phyloP scores from a whole-genome alignment of 2,113 vertebrate species.

The Megatriorchis doriae region DNA sequence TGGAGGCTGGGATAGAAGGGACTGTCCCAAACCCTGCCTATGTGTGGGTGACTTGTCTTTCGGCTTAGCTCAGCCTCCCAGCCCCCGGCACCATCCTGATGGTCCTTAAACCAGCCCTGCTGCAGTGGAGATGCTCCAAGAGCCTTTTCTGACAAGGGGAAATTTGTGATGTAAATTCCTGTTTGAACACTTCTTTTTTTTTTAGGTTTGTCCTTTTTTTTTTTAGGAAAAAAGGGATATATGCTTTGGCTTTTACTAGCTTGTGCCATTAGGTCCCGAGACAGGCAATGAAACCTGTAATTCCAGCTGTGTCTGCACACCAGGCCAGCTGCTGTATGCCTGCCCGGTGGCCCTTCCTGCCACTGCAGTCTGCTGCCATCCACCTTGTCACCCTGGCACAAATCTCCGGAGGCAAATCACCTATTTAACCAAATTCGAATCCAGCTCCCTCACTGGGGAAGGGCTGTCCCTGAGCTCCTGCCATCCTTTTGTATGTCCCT shows the following conservation, averaged over 20 bases:
- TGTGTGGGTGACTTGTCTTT: neutral
- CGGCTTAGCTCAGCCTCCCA: neutral
- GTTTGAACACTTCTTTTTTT: neutral
- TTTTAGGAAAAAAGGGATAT: neutral
- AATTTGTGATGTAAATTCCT: neutral
- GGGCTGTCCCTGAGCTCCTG: neutral
- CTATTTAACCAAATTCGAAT: neutral
- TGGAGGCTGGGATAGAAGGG: neutral
- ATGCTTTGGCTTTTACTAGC: neutral
- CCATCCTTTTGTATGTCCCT: neutral
- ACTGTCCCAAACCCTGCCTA: neutral
- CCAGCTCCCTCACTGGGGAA: neutral
- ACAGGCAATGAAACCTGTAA: neutral
- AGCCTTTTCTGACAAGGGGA: neutral
- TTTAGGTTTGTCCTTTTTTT: neutral
- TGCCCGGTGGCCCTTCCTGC: accelerated
- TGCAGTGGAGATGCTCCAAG: neutral
- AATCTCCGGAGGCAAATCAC: neutral
- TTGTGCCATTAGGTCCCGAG: neutral
- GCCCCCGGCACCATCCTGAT: neutral
- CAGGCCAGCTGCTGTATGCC: neutral
- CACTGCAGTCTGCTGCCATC: neutral
- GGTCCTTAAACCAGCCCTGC: neutral
- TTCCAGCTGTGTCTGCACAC: neutral
- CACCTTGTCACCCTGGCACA: neutral